Evolutionary conservation across 2,113 vertebrate species (phyloP), one percentile per base, ranked within the genome.

Genomic region (Cryptoleucopteryx plumbea): DNA sequence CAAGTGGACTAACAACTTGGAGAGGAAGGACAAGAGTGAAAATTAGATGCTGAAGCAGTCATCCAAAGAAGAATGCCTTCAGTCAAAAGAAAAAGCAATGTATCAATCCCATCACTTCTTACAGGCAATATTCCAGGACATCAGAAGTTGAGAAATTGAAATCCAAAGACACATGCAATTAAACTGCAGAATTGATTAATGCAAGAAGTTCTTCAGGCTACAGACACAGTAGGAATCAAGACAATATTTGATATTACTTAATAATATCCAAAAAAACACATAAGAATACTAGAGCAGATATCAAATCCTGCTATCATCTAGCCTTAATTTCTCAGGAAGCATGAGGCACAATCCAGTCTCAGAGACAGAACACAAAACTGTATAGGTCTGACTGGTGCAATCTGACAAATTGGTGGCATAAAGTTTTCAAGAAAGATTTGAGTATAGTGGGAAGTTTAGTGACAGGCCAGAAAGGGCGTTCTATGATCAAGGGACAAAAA

Each of bases 341-440:
- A 8, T 4, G 13, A 73, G 68, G 53, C 18, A n/a, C 36, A 81
- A 3, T 21, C 47, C 47, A 73, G 38, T 18, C 47, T n/a, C 74
- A 68, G 36, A 72, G 38, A 79, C 14, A 42, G 38, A 42, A 79
- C 5, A 59, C 15, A 91, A 23, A 88, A 63, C 26, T 27, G 4
- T 11, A 6, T 8, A 32, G 27, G 11, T 58, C 63, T 53, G 31
- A 31, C 31, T 29, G 27, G 42, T n/a, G 42, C 67, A 38, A 16
- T 23, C 36, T 7, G 0, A 45, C 6, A 55, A 53, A 2, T 0
- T 26, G 17, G 6, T 50, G 21, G 6, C 29, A 38, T 6, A 8
- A 82, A 13, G 12, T 40, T 66, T 71, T 58, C 45, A 59, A 45
- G 32, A n/a, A 27, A 55, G 8, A 8, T 48, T 38, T 22, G 34